Base-by-base conservation (phyloP, 1,140 invertebrate species). In the Cherax quadricarinatus region DNA sequence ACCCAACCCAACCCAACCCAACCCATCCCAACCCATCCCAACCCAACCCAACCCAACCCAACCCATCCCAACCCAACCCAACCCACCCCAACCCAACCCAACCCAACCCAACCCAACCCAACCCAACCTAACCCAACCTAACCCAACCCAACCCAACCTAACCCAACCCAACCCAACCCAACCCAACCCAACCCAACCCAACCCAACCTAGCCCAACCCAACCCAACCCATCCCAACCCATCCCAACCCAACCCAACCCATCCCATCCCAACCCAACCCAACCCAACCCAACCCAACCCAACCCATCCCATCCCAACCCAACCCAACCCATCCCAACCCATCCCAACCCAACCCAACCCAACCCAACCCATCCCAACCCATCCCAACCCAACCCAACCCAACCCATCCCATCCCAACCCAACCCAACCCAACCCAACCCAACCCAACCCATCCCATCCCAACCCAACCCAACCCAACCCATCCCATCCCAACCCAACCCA, bases 381-480 rank as follows among this genome's bases (percentile, higher is more conserved):
- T 4, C 78, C 78, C 78, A 79, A n/a, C 78, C 24, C 78, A 79
- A 79, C 78, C 78, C 78, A 79, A 30, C 78, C 78, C 78, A 79
- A n/a, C 78, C 24, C 78, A 79, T 16, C 78, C 78, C 78, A 79
- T 6, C 78, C 78, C 78, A 79, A n/a, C 78, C 24, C 78, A 79
- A 79, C 78, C 78, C 78, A 79, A 30, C 78, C 78, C 78, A 79
- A n/a, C 78, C 24, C 48, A 79, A 79, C 78, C 78, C 78, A 79
- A 30, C 78, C 78, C 78, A 79, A n/a, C 78, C 24, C 48, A 79
- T 4, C 78, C 78, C 78, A 79, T 6, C 78, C 78, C 78, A 79
- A n/a, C 78, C 24, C 78, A 79, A 79, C 78, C 78, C 48, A 79
- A 30, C 78, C 78, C 78, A 79, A n/a, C 78, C 24, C 78, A 79